Evolutionary conservation across 1,140 invertebrate species (phyloP).

Genomic region (Saccostrea echinata): DNA sequence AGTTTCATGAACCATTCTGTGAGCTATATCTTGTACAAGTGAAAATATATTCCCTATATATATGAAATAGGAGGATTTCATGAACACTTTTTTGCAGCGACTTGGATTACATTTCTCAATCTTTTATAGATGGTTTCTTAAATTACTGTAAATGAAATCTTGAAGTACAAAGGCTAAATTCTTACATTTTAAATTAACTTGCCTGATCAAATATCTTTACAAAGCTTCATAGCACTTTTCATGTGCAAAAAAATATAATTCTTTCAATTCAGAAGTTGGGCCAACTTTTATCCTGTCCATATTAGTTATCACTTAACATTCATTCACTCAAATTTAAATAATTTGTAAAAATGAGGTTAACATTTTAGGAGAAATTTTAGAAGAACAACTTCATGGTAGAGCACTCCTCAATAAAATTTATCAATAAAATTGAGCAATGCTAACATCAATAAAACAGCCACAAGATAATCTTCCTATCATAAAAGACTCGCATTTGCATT

Average conservation of each 20-base stretch:
- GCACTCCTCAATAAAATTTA: not conserved
- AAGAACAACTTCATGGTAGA: constrained; percentile 25
- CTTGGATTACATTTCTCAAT: not conserved
- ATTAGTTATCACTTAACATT: not conserved
- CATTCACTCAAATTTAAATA: not conserved
- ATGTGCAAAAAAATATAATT: not conserved
- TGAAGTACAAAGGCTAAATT: constrained; percentile 12
- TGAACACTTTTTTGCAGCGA: not conserved
- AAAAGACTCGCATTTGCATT: constrained; percentile 23
- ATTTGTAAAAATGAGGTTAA: not conserved
- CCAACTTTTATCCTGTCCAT: not conserved
- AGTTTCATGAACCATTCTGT: not conserved
- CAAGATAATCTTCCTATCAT: constrained; percentile 24
- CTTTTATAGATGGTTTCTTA: not conserved
- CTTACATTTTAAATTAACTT: constrained; percentile 33
- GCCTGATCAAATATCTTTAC: constrained; percentile 21
- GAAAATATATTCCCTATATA: not conserved
- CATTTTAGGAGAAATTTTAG: not conserved
- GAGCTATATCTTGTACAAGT: not conserved
- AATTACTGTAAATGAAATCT: constrained; percentile 25
- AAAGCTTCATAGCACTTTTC: not conserved
- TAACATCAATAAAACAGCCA: constrained; percentile 9
- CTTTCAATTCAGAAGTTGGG: not conserved
- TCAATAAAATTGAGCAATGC: constrained; percentile 28
- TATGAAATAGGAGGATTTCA: not conserved